Evolutionary conservation across 2,797 vertebrate species (phyloP), one percentile per base, ranked within the genome.

Genomic region (Phataginus tricuspis): DNA sequence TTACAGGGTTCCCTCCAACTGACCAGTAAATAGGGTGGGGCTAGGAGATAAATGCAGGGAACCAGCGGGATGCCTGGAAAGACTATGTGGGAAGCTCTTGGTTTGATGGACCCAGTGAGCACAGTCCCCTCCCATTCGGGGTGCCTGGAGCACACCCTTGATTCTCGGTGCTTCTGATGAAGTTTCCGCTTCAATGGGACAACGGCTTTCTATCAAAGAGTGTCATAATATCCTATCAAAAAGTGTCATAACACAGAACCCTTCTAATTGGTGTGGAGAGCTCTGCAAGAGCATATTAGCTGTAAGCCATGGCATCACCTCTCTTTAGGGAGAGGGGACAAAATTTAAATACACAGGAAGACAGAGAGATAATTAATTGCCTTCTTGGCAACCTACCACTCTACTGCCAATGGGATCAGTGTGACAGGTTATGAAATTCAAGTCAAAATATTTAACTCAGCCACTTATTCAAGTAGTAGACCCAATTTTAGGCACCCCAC

Each of bases 371-470:
- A 98, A 97, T 91, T 97, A 29, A 97, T 97, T 97, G 94, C 90
- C 94, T 84, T 97, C 92, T 96, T 95, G 94, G 97, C 96, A 97
- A 97, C 61, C 25, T 74, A 61, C 74, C 96, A 97, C 74, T 94
- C 64, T 97, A 82, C 72, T 92, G 79, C 96, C 96, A 96, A 94
- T 97, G 96, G 89, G 96, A 97, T 96, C 96, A 95, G 83, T 97
- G 96, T 97, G 96, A 98, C 97, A 98, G 96, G 91, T 53, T 49
- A 86, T 91, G 96, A 98, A 98, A 97, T 94, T 97, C 77, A 75
- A 90, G 92, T 93, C 97, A 97, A 98, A 98, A 97, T 98, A 98
- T 97, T 98, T 97, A 91, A 97, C 89, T 96, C 97, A 98, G 96
- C 89, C n/a, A 98, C 96, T 96, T 57, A 7, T 31, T 96, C 94